phyloP scores from a whole-genome alignment of 2,113 vertebrate species.

The Polypterus bichir region DNA sequence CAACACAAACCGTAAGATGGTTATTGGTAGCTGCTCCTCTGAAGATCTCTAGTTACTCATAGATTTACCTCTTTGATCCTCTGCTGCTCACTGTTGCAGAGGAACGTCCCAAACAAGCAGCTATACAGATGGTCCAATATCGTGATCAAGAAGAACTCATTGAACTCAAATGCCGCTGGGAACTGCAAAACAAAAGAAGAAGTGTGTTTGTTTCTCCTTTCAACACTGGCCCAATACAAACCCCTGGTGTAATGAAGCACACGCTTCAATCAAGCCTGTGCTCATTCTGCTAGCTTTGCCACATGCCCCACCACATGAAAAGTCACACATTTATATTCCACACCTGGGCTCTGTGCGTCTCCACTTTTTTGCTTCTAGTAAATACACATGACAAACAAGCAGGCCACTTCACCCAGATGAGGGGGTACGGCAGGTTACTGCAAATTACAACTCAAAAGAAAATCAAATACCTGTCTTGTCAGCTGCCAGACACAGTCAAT shows the following conservation, averaged over 20 bases:
- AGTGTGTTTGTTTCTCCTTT: not conserved
- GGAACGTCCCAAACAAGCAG: conserved; percentile 92
- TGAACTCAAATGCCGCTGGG: conserved; percentile 93
- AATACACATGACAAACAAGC: too few species aligned
- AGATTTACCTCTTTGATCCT: conserved; percentile 70
- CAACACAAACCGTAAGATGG: not conserved
- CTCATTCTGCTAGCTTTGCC: too few species aligned
- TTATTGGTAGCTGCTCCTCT: not conserved
- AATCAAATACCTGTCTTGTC: conserved; percentile 74
- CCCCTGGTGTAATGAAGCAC: too few species aligned
- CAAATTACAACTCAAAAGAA: too few species aligned
- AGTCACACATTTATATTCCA: too few species aligned
- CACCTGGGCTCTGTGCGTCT: too few species aligned
- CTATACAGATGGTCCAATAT: conserved; percentile 93
- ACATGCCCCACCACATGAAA: too few species aligned
- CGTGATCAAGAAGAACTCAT: conserved; percentile 86
- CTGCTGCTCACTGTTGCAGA: conserved; percentile 91
- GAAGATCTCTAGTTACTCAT: not conserved
- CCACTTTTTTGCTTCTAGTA: too few species aligned
- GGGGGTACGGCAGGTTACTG: too few species aligned
- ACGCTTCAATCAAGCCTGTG: too few species aligned
- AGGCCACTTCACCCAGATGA: too few species aligned
- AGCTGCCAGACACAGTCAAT: conserved; percentile 96
- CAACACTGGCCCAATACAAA: too few species aligned
- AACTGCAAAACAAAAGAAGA: conserved; percentile 56